phyloP scores from a whole-genome alignment of 2,888 invertebrate genomes.

The Zhuqinia jingwanae region DNA sequence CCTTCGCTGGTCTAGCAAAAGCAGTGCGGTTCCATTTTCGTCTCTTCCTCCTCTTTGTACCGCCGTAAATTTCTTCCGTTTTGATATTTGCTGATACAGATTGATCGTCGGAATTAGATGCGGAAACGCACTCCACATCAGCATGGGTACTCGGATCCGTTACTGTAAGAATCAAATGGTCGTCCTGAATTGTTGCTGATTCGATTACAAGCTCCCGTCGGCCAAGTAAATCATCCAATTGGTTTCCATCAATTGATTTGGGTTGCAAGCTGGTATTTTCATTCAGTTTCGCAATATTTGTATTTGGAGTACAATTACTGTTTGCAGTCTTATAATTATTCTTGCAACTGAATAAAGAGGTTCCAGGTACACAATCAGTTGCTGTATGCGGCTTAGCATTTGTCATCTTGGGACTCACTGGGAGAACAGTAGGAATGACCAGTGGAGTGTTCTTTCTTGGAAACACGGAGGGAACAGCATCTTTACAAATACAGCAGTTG shows the following conservation, averaged over 20 bases:
- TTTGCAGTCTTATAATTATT: constrained; percentile 43
- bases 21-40: constrained; percentile 78
- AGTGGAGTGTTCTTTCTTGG: constrained; percentile 76
- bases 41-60: constrained; percentile 69
- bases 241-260: background rate
- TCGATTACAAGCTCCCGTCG: constrained; percentile 71
- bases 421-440: constrained; percentile 74
- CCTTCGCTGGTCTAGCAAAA: constrained; percentile 75
- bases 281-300: background rate
- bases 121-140: constrained; percentile 40
- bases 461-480: constrained; percentile 78
- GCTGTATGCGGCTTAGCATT: constrained; percentile 21
- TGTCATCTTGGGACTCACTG: constrained; percentile 52
- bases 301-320: background rate
- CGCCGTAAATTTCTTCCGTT: constrained; percentile 23
- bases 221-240: constrained; percentile 33
- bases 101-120: constrained; percentile 61
- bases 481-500: constrained; percentile 43
- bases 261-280: background rate
- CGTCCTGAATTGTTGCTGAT: constrained; percentile 73
- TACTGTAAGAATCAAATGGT: constrained; percentile 73
- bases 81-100: constrained; percentile 31
- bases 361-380: constrained; percentile 41
- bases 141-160: constrained; percentile 57
- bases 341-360: constrained; percentile 26